Conservation (phyloP, 2,888 invertebrate genomes). For the Chaitophorus viminalis region DNA sequence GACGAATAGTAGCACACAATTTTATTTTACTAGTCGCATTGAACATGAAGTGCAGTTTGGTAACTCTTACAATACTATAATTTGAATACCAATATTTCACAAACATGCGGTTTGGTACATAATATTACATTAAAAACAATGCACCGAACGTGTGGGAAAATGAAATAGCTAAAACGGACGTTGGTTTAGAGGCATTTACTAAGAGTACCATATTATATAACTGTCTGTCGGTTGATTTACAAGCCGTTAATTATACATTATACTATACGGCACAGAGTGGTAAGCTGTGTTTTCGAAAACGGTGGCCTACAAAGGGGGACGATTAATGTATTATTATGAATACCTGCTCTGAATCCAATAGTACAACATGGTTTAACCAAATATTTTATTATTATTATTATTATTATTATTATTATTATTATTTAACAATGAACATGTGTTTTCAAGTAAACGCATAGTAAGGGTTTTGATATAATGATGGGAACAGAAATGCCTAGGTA, state of each 20-base stretch:
- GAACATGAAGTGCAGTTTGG: not conserved
- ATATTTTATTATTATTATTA: slow-evolving; percentile 25
- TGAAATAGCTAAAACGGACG: slow-evolving; percentile 18
- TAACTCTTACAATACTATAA: slow-evolving; percentile 14
- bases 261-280: no score
- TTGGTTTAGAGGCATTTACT: slow-evolving; percentile 31
- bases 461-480: not conserved
- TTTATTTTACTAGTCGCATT: not conserved
- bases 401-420: slow-evolving; percentile 12
- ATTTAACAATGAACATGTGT: slow-evolving; percentile 39
- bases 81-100: not conserved
- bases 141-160: slow-evolving; percentile 14
- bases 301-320: slow-evolving; percentile 10
- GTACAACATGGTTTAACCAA: not conserved
- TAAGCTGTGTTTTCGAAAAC: slow-evolving; percentile 35
- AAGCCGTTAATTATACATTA: slow-evolving; percentile 47
- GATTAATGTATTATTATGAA: slow-evolving; percentile 19
- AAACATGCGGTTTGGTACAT: not conserved
- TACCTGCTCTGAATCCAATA: slow-evolving; percentile 38
- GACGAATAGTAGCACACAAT: not conserved
- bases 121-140: slow-evolving; percentile 35
- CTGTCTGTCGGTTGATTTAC: slow-evolving; percentile 56
- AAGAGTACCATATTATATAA: slow-evolving; percentile 12
- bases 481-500: not conserved
- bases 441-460: slow-evolving; percentile 18